These are phyloP conservation scores for Drosophila kikkawai DNA, from an alignment of 1,140 invertebrate genomes.

Conservation along the genomic window DNA sequence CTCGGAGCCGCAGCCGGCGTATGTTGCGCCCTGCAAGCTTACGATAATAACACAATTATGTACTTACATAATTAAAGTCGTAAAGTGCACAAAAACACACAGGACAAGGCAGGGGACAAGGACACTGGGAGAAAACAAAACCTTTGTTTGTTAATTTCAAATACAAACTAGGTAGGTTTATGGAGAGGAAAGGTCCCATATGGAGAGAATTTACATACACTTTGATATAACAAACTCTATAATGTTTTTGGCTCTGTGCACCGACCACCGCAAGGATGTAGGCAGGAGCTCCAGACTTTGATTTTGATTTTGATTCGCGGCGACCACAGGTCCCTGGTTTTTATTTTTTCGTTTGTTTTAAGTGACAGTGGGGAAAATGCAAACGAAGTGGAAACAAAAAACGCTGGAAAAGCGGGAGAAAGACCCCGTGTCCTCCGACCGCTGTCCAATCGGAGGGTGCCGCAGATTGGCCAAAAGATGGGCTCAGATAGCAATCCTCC, in stretches of 20 bases:
- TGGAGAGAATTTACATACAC: neutral
- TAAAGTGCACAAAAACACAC: slow-evolving; percentile 76
- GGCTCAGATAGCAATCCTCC: slow-evolving; percentile 1
- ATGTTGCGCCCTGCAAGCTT: slow-evolving; percentile 59
- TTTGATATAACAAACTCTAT: too few species aligned
- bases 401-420: slow-evolving; percentile 3
- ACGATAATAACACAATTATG: slow-evolving; percentile 84
- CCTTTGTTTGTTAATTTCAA: too few species aligned
- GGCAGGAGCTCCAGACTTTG: slow-evolving; percentile 24
- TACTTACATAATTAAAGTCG: slow-evolving; percentile 83
- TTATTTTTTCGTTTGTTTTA: slow-evolving; percentile 32
- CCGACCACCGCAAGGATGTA: neutral
- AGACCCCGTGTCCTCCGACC: neutral
- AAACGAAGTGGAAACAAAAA: slow-evolving; percentile 48
- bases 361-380: slow-evolving; percentile 41
- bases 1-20: slow-evolving; percentile 15
- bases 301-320: slow-evolving; percentile 34
- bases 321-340: slow-evolving; percentile 12
- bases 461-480: slow-evolving; percentile 18
- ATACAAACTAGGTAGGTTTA: neutral
- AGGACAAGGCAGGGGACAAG: slow-evolving; percentile 2
- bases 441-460: slow-evolving; percentile 16
- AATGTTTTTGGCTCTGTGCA: slow-evolving; percentile 8
- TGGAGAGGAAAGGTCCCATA: neutral
- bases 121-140: neutral